Evolutionary conservation across 2,888 invertebrate genomes (phyloP), one percentile per base, ranked within the genome.

Genomic region (Metallyticus violacea): DNA sequence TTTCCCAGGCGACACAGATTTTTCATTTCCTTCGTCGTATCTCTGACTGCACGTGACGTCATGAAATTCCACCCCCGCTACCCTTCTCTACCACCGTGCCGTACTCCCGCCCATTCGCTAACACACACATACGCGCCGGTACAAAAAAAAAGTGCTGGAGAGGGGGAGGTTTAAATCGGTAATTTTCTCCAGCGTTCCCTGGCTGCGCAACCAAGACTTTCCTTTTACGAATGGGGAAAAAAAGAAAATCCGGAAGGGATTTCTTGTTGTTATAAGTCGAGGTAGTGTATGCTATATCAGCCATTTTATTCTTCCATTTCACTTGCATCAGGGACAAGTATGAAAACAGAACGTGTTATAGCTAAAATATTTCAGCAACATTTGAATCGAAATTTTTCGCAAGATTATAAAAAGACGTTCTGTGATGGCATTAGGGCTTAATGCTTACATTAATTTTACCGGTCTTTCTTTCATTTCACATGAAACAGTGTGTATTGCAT

Each of bases 1-100:
- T 87, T 87, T 87, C 85, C 83, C 80, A 76, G 85, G 87, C 81
- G 85, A 85, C 81, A 81, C 27, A 87, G 87, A 85, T 87, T 87
- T 87, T 87, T 87, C 87, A 87, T 87, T 87, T 85, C 79, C 87
- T 85, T 79, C 87, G 40, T 62, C 40, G 77, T 77, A 81, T 85
- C 81, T 81, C 79, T 78, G 86, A 62, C 26, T 79, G 81, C 82
- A 79, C 86, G 86, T 82, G 86, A 86, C 86, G 86, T 86, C 83
- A 62, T 40, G 81, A 62, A 62, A 62, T 62, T 62, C 40, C 40
- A 62, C 40, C 40, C 40, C 40, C 7, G 76, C 30, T 15, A 28
- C 62, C 30, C 27, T 26, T 1, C 6, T 26, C 81, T 1, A 2
- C n/a, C 29, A 1, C 25, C 28, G 0, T 28, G 6, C 25, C 25